Evolutionary conservation across 2,888 invertebrate species (phyloP).

Genomic region (Epistrophella euchroma): DNA sequence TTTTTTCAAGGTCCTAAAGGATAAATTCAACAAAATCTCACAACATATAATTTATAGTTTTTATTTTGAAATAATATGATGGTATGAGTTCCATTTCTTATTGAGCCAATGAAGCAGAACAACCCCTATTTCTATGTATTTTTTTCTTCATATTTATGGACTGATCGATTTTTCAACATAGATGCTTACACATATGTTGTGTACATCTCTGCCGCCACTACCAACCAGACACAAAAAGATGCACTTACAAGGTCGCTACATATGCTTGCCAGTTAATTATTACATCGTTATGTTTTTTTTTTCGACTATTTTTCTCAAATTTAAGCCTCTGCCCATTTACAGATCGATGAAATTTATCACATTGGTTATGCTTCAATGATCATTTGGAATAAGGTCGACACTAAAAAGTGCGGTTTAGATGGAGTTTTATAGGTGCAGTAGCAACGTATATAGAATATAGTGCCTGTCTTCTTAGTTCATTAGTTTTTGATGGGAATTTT

Average conservation of each 20-base stretch:
- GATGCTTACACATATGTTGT: too few relatives aligned
- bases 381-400: conserved; percentile 68
- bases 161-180: conserved; percentile 27
- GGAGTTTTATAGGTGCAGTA: conserved; percentile 59
- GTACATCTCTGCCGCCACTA: neutral
- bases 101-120: conserved; percentile 36
- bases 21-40: neutral
- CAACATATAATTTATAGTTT: neutral
- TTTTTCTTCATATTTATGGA: conserved; percentile 12
- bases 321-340: neutral
- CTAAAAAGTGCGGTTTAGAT: conserved; percentile 39
- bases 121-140: neutral
- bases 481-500: conserved; percentile 35
- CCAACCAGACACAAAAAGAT: conserved; percentile 19
- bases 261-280: conserved; percentile 52
- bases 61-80: neutral
- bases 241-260: conserved; percentile 50
- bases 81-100: neutral
- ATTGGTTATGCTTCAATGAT: conserved; percentile 56
- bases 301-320: neutral
- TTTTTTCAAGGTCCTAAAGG: neutral
- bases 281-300: conserved; percentile 44
- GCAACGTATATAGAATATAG: conserved; percentile 16
- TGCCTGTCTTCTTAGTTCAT: conserved; percentile 57
- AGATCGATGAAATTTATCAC: neutral